Evolutionary conservation across 2,113 vertebrate species (phyloP), one percentile per base, ranked within the genome.

Genomic region (Alethe castanea): DNA sequence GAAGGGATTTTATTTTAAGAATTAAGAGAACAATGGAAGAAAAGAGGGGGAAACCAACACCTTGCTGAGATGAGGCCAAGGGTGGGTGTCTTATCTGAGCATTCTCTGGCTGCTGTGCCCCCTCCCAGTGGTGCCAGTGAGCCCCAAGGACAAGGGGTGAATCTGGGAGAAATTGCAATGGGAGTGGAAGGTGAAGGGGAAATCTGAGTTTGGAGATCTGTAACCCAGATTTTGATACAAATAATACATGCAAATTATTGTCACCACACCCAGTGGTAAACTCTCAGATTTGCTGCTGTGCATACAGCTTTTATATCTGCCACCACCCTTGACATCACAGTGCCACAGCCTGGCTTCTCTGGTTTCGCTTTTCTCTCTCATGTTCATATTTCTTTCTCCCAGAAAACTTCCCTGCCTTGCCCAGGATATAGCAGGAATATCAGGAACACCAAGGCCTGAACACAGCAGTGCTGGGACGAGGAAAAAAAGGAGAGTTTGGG

Each of bases 1-100:
- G 83, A 72, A 90, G 23, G 53, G 31, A 24, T 53, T 96, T 92
- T 67, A 84, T 86, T 90, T 83, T 64, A 60, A 64, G 90, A 92
- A 77, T 65, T 54, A n/a, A 45, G 57, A 60, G 81, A 91, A 70
- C n/a, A 52, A 45, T 26, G 33, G 65, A 82, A 66, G 56, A 57
- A 85, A 87, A 85, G 52, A 69, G 36, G 67, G 48, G 85, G 17
- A 53, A 81, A 90, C 6, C 64, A 79, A 4, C 18, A 9, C 31
- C n/a, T 70, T 14, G 29, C 48, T 45, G 59, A 82, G 40, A 54
- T 33, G 26, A 57, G 62, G 67, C n/a, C 36, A 56, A 36, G 42
- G 38, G 50, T 44, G n/a, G 2, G 10, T 28, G 42, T 53, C n/a
- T 86, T 45, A 45, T 70, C 67, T 53, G 76, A 88, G 66, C 19